Evolutionary conservation across 2,113 vertebrate genomes (phyloP), one percentile per base, ranked within the genome.

Genomic region (Forbesichthys agassizii): DNA sequence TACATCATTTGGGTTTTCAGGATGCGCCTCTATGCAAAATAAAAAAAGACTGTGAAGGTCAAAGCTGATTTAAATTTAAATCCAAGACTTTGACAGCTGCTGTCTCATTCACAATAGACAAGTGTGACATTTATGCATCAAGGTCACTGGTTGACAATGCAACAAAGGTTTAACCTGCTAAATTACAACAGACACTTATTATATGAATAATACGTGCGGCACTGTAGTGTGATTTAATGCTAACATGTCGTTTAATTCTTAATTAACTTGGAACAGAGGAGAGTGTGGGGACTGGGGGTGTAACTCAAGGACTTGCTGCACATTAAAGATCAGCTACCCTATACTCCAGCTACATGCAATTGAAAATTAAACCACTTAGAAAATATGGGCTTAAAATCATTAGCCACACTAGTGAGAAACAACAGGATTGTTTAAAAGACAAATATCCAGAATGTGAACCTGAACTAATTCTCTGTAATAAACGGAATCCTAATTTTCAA

Each of bases 191-290:
- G 42, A 66, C 81, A 90, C 84, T 85, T 64, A 90, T 84, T 75
- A 85, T 72, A 83, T 78, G 71, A 80, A 67, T 73, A 77, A 63
- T 42, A 42, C 36, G 36, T 42, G 7, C 63, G 54, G 75, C 75
- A 79, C 79, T 87, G 80, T 71, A 82, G 78, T 78, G 74, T 83
- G 83, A 91, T 90, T 90, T 90, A 90, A 88, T 82, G 81, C 79
- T 78, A 86, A 88, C 82, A 88, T 80, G 81, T 69, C 77, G 67
- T 78, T 87, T 88, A 69, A 90, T 89, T 90, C 86, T 87, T 88
- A 92, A 93, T 92, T 91, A 92, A 85, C 80, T 87, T 79, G 71
- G 73, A 84, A 75, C 67, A 77, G 78, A 61, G 75, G 49, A 36
- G 66, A 75, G 64, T 56, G 57, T 55, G 69, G 47, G 64, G 6